These are phyloP conservation scores for Antechinus stuartii DNA, from an alignment of 2,113 vertebrate species.

Conservation along the genomic window DNA sequence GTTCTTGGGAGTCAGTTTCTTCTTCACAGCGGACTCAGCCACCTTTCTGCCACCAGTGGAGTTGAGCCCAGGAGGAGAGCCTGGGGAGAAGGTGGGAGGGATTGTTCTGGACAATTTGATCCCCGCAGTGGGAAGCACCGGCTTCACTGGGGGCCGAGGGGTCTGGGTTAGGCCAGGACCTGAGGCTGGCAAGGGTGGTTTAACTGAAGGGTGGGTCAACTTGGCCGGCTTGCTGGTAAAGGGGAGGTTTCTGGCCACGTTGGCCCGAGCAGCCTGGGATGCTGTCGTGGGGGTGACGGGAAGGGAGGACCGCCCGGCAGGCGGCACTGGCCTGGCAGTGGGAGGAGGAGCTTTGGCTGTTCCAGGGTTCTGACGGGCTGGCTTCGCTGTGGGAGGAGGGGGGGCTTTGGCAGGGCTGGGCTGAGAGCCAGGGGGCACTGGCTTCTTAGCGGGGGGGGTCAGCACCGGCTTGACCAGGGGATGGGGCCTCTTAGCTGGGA, in stretches of 20 bases:
- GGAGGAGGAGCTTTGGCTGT: not conserved
- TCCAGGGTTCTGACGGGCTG: fast-evolving
- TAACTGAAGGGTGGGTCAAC: not conserved
- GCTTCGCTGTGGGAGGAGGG: not conserved
- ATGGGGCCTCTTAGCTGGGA: not conserved
- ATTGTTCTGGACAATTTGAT: not conserved
- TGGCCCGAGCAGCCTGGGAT: slow-evolving; percentile 34
- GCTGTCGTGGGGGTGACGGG: not conserved
- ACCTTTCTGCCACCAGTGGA: slow-evolving; percentile 55
- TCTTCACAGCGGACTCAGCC: slow-evolving; percentile 36
- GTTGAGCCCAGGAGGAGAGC: not conserved
- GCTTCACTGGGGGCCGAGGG: not conserved
- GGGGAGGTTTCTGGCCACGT: not conserved
- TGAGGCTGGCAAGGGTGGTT: not conserved
- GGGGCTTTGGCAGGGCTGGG: slow-evolving; percentile 1
- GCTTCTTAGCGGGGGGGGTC: slow-evolving; percentile 34
- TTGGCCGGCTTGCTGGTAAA: not conserved
- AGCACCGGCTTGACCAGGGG: slow-evolving; percentile 8
- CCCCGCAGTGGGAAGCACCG: not conserved
- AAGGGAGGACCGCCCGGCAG: not conserved
- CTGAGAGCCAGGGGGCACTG: not conserved
- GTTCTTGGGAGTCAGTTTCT: slow-evolving; percentile 55
- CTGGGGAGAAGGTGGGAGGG: not conserved
- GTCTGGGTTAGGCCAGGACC: slow-evolving; percentile 23
- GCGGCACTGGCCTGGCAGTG: slow-evolving; percentile 53